Evolutionary conservation across 2,797 vertebrate species (phyloP), one percentile per base, ranked within the genome.

Genomic region (Gymnopithys bicolor): DNA sequence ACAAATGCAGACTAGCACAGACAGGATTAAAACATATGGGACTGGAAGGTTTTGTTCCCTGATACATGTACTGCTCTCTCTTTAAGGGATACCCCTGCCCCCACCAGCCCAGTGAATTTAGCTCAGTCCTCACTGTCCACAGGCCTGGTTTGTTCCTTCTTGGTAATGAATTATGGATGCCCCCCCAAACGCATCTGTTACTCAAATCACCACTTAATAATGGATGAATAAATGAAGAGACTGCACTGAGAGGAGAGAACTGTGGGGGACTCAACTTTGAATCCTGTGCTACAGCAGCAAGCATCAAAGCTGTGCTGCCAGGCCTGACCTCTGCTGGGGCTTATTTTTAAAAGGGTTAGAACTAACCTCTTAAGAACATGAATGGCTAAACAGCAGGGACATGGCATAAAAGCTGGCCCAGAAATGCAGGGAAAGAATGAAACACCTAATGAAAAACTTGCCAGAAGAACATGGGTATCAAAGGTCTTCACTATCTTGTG

Each of bases 201-300:
- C 96, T 97, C 96, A 97, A 96, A 93, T 96, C 96, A 86, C 93
- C 66, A 89, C 67, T 90, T 97, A 96, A 97, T 98, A 97, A 97
- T 96, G 89, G 14, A 98, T 96, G 89, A 94, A 94, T 77, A 97
- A 94, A 89, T 81, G 73, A 88, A 95, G 94, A 95, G 94, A 75
- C 80, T 89, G 56, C 67, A 86, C 90, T 74, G 89, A 87, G 52
- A 87, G 41, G 81, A 90, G 84, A 93, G 81, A 76, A 59, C 96
- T 85, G 87, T 52, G 32, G 93, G 94, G 58, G 81, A 48, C 89
- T 79, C 59, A 96, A 95, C 97, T 97, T 95, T 96, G 93, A 94
- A 89, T 81, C 46, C 25, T 86, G 80, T 62, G 89, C 84, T 92
- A 71, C 79, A 90, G 84, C 77, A 95, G 96, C 89, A 75, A 77